These are phyloP conservation scores for Varroa destructor DNA, from an alignment of 1,140 invertebrate species.

Conservation along the genomic window DNA sequence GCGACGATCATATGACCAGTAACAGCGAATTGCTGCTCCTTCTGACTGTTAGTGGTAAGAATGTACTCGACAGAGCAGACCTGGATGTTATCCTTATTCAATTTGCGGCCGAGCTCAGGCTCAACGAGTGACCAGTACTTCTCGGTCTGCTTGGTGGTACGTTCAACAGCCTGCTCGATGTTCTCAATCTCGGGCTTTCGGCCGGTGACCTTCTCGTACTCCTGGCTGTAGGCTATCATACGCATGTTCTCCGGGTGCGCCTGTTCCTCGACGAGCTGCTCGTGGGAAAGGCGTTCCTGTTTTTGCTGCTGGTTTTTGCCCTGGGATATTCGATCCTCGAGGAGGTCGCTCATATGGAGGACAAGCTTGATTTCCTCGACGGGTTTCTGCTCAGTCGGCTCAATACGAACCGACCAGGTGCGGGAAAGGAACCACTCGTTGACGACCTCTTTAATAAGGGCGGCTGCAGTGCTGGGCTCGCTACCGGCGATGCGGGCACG, in stretches of 20 bases:
- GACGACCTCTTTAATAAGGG: conserved; percentile 3
- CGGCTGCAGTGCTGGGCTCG: not conserved
- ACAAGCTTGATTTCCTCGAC: conserved; percentile 14
- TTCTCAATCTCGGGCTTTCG: conserved; percentile 14
- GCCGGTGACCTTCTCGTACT: conserved; percentile 23
- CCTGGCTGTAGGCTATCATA: conserved; percentile 16
- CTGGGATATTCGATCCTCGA: conserved; percentile 10
- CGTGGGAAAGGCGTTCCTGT: conserved; percentile 2
- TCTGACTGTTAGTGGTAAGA: not conserved
- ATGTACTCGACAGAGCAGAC: conserved; percentile 21
- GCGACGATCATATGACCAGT: not conserved
- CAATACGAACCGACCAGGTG: conserved; percentile 13
- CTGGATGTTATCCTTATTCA: conserved; percentile 18
- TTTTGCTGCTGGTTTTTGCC: conserved; percentile 9
- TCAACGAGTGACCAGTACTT: conserved; percentile 25
- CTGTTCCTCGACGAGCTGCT: conserved; percentile 22
- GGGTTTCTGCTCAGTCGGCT: not conserved
- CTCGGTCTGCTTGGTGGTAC: not conserved
- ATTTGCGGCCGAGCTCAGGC: not conserved
- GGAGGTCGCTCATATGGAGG: conserved; percentile 1
- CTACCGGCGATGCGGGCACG: not conserved
- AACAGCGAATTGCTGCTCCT: not conserved
- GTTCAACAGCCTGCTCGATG: conserved; percentile 10
- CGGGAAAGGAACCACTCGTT: conserved; percentile 24
- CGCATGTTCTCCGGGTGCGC: conserved; percentile 8